Conservation (phyloP, 2,888 invertebrate species). For the Caenorhabditis plicata region DNA sequence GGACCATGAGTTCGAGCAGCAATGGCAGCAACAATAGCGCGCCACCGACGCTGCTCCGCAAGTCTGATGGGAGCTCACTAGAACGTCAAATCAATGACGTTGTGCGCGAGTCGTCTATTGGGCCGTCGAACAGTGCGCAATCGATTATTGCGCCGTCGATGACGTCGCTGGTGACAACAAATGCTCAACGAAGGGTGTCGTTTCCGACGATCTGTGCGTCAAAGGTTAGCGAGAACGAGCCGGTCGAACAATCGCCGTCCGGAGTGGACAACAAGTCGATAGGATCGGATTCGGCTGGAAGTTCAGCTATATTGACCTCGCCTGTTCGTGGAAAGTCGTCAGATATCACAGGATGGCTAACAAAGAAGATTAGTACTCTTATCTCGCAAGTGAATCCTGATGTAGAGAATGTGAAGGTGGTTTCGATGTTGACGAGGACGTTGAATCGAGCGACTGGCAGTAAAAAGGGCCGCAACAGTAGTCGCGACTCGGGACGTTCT, state of each 20-base stretch:
- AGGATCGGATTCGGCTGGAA: constrained; percentile 16
- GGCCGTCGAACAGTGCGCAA: not conserved
- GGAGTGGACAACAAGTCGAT: not conserved
- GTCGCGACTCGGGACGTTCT: constrained; percentile 9
- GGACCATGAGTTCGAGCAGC: constrained; percentile 28
- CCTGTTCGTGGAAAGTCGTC: constrained; percentile 12
- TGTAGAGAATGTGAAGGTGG: constrained; percentile 5
- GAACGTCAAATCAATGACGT: constrained; percentile 15
- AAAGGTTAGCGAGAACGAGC: too few species aligned
- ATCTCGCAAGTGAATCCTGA: not conserved
- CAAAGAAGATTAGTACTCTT: constrained; percentile 17
- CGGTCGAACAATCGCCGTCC: not conserved
- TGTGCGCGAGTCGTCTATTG: too few species aligned
- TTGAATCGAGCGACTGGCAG: constrained; percentile 17
- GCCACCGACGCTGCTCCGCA: too few species aligned
- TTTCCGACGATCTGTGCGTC: constrained; percentile 6
- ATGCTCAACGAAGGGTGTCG: constrained; percentile 15
- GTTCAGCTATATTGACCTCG: constrained; percentile 12
- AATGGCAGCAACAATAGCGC: constrained; percentile 19
- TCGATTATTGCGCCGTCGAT: not conserved
- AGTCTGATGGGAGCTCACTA: too few species aligned
- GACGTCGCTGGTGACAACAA: not conserved
- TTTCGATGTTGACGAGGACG: constrained; percentile 20
- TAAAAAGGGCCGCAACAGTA: constrained; percentile 5
- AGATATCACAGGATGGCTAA: constrained; percentile 22